Evolutionary conservation across 2,797 vertebrate species (phyloP).

Genomic region (Pogonophryne albipinna): DNA sequence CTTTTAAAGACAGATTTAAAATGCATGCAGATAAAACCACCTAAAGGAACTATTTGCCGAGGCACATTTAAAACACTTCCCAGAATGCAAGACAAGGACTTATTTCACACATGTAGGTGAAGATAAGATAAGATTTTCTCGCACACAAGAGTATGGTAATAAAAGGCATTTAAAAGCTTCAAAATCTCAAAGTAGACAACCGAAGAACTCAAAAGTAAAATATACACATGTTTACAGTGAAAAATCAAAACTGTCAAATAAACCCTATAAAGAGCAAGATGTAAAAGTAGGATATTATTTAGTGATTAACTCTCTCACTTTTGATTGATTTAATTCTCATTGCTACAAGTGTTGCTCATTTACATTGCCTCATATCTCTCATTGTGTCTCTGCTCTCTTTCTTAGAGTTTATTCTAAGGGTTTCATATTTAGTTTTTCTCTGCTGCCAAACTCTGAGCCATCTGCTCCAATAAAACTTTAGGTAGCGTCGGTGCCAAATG

Average conservation of each 20-base stretch:
- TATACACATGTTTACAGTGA: too few relatives aligned
- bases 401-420: slow-evolving; percentile 16
- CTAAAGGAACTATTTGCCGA: neutral
- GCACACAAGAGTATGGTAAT: too few relatives aligned
- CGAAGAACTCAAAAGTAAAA: too few relatives aligned
- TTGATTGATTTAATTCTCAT: neutral
- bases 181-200: too few relatives aligned
- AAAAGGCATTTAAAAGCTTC: too few relatives aligned
- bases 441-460: slow-evolving; percentile 57
- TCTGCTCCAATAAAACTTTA: slow-evolving; percentile 68
- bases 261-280: too few relatives aligned
- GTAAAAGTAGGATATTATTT: too few relatives aligned
- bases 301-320: too few relatives aligned
- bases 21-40: neutral
- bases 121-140: too few relatives aligned
- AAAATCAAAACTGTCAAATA: too few relatives aligned
- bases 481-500: slow-evolving; percentile 54
- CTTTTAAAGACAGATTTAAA: neutral
- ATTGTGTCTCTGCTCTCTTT: neutral
- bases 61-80: neutral
- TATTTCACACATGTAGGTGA: too few relatives aligned
- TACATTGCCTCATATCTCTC: slow-evolving; percentile 1
- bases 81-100: neutral
- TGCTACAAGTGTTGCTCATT: neutral
- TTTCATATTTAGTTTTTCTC: slow-evolving; percentile 33